Evolutionary conservation across 2,113 vertebrate species (phyloP).

Genomic region (Pogonocichla stellata): DNA sequence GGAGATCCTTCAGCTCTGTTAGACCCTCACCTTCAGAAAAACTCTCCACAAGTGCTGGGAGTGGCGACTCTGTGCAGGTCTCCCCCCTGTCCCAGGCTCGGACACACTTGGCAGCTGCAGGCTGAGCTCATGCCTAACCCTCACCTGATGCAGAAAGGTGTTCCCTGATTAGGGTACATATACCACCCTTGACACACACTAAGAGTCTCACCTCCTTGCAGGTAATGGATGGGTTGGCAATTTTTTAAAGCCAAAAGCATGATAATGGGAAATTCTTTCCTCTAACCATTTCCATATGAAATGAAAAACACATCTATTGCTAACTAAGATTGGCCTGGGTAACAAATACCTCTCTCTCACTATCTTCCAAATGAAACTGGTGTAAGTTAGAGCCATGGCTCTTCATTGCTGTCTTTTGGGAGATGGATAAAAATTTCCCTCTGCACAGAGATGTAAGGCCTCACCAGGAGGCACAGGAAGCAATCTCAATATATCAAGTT

Average conservation of each 20-base stretch:
- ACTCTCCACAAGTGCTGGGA: neutral
- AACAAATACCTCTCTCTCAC: neutral
- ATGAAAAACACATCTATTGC: too few species aligned
- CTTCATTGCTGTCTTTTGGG: neutral
- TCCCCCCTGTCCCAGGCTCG: rapidly evolving
- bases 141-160: neutral
- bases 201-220: neutral
- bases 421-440: neutral
- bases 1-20: neutral
- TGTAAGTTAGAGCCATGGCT: neutral
- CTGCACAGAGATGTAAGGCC: neutral
- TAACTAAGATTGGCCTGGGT: neutral
- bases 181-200: neutral
- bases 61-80: neutral
- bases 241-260: neutral
- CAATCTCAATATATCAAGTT: neutral
- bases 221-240: neutral
- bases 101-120: neutral
- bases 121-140: neutral
- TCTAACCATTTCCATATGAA: neutral
- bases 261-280: neutral
- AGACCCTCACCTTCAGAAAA: neutral
- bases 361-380: neutral
- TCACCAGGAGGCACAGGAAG: neutral
- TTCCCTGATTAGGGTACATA: neutral